Base-by-base conservation (phyloP, 2,888 invertebrate genomes). In the Amblyjoppa proteus region DNA sequence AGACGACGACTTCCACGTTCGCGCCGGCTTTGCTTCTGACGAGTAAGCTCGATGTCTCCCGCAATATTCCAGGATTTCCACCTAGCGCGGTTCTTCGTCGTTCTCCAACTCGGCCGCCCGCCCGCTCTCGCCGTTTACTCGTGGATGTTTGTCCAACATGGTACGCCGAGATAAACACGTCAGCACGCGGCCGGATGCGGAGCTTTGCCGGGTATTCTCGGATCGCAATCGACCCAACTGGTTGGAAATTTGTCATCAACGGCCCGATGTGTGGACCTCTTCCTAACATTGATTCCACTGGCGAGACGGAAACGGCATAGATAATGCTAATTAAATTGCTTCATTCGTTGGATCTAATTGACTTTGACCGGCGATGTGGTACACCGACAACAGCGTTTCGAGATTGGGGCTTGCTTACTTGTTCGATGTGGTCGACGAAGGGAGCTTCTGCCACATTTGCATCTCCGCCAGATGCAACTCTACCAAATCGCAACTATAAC, bases 41-140 rank as follows among this genome's bases (percentile, higher is more conserved):
- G 89, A 89, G 89, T 89, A 91, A 91, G 90, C 88, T 58, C 28
- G 58, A 87, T 88, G 88, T 88, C 89, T 89, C 88, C 89, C 88
- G 87, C 90, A 89, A 91, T 90, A 90, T 92, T 91, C 91, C 89
- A 89, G 89, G 91, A 90, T 92, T 91, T 89, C 90, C 89, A 90
- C 89, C 88, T 87, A 61, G 41, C 51, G 13, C 74, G 82, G 58
- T 83, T 71, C 68, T 34, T 83, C 81, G 84, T 87, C 76, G 77
- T 77, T 78, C 82, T 28, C 75, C 51, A 73, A 53, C 73, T 61
- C 71, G 49, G 45, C 28, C 49, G 16, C 45, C 71, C 73, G 66
- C 45, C n/a, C 20, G 20, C 20, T 61, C 38, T 83, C 81, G 51
- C 76, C 71, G 75, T 76, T 73, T 68, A 76, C 81, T 78, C 64